phyloP scores from a whole-genome alignment of 2,888 invertebrate genomes.

The Standfussiana lucernea region DNA sequence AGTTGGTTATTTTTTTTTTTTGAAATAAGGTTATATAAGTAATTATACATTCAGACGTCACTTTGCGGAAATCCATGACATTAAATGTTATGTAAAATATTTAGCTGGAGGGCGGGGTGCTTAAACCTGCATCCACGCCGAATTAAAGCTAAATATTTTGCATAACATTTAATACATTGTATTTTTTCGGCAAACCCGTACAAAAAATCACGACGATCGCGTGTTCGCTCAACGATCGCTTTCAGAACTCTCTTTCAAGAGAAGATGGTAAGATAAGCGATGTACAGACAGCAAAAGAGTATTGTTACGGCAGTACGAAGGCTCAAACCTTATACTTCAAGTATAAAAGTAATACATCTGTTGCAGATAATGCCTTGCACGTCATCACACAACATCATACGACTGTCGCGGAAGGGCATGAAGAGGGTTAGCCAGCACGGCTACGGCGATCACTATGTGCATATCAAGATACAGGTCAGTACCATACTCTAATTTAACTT shows the following conservation, averaged over 20 bases:
- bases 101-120: too few species aligned
- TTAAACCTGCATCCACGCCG: too few species aligned
- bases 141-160: too few species aligned
- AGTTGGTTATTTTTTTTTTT: too few species aligned
- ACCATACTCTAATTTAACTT: neutral
- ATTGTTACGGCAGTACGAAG: neutral
- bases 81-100: too few species aligned
- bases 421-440: constrained; percentile 97
- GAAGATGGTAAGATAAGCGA: neutral
- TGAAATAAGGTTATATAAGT: too few species aligned
- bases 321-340: neutral
- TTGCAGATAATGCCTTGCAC: constrained; percentile 96
- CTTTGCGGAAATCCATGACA: too few species aligned
- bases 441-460: constrained; percentile 98
- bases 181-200: too few species aligned
- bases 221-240: neutral
- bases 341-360: constrained; percentile 2
- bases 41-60: too few species aligned
- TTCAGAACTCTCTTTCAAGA: neutral
- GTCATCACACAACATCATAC: constrained; percentile 97
- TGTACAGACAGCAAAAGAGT: neutral
- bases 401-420: constrained; percentile 97
- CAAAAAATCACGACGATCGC: neutral
- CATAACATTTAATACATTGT: too few species aligned
- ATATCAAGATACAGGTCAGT: constrained; percentile 94